Conservation (phyloP, 92 coral and sea anemone species). For the Epizoanthus scotinus region DNA sequence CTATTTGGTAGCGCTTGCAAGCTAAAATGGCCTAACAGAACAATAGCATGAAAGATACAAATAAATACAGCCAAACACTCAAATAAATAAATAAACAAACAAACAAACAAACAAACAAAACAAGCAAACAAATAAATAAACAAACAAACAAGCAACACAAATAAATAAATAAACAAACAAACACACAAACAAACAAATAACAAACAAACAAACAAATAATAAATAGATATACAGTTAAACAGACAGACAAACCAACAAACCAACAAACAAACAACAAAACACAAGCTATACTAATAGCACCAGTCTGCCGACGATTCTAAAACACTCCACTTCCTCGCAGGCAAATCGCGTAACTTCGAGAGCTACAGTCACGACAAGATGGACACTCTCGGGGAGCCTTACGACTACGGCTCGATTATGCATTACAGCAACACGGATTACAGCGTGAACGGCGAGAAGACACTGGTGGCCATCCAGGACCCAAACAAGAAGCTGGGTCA, state of each 20-base stretch:
- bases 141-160: too few species aligned
- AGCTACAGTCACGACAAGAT: slow-evolving; percentile 70
- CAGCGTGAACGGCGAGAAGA: slow-evolving; percentile 82
- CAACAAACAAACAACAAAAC: not conserved
- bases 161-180: too few species aligned
- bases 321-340: slow-evolving; percentile 32
- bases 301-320: not conserved
- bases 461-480: slow-evolving; percentile 67
- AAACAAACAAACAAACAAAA: too few species aligned
- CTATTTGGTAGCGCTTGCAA: too few species aligned
- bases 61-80: too few species aligned
- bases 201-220: too few species aligned
- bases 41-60: too few species aligned
- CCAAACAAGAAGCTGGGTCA: slow-evolving; percentile 70
- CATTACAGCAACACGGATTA: slow-evolving; percentile 83
- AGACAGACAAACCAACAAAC: too few species aligned
- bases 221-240: too few species aligned
- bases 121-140: not conserved
- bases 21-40: too few species aligned
- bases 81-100: too few species aligned
- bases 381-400: slow-evolving; percentile 70
- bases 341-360: slow-evolving; percentile 74
- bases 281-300: not conserved
- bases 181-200: too few species aligned
- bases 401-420: slow-evolving; percentile 84